Conservation (phyloP, 1,140 invertebrate species). For the Gryllus bimaculatus region DNA sequence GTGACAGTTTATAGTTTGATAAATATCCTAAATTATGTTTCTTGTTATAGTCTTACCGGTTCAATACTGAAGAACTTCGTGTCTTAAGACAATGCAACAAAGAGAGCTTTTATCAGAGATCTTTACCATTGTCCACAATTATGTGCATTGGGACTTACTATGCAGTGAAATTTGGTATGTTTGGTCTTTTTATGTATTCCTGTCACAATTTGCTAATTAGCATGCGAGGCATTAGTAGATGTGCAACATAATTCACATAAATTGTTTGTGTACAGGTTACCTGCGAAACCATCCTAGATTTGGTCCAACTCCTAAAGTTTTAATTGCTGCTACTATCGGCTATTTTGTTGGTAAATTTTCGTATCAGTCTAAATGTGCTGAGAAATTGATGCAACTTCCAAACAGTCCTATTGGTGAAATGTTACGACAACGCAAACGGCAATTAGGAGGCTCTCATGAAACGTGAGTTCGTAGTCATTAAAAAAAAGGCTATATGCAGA, state of each 20-base stretch:
- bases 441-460: constrained; percentile 31
- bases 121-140: constrained; percentile 49
- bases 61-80: constrained; percentile 50
- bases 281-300: constrained; percentile 46
- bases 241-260: no score
- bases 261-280: constrained; percentile 32
- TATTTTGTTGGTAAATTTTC: constrained; percentile 68
- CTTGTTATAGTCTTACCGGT: constrained; percentile 44
- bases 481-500: constrained; percentile 8
- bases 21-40: constrained; percentile 23
- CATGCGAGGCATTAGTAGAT: no score
- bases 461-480: constrained; percentile 26
- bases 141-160: constrained; percentile 48
- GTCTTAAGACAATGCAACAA: constrained; percentile 58
- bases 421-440: constrained; percentile 38
- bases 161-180: constrained; percentile 46
- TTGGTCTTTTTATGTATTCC: constrained; percentile 9
- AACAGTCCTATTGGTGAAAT: constrained; percentile 48
- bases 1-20: not conserved
- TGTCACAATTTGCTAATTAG: no score
- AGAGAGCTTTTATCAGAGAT: constrained; percentile 60
- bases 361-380: constrained; percentile 59
- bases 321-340: constrained; percentile 51
- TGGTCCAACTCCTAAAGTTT: constrained; percentile 55
- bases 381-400: constrained; percentile 63